Base-by-base conservation (phyloP, 2,888 invertebrate species). In the Brachyopa scutellaris region DNA sequence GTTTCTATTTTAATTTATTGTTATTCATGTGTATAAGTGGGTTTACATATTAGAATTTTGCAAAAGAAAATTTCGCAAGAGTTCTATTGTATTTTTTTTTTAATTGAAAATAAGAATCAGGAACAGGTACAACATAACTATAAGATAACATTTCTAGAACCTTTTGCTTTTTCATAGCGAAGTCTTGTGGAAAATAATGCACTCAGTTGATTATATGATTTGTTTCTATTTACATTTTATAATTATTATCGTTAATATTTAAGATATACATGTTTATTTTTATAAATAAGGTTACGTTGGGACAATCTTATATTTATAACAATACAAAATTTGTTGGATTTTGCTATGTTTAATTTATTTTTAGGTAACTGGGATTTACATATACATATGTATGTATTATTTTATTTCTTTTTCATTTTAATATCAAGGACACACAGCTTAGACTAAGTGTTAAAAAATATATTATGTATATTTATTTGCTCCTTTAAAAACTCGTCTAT, bases 301-400 rank as follows among this genome's bases (percentile, higher is more conserved):
- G 69, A 64, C 45, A 82, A 64, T 82, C 69, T 82, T 82, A 82
- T 69, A 77, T 76, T 70, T 82, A 76, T 38, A 82, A 77, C 80
- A 82, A 82, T 82, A 82, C 69, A 82, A 77, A 82, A 82, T 69
- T 47, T 59, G 21, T 47, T 38, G 23, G 9, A 47, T 21, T 17
- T 73, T 36, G 3, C 5, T 6, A 26, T 26, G 3, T 26, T 3
- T 26, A 26, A 26, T 15, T 64, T 40, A 23, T 51, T 17, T 61
- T 33, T 66, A 61, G 66, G 66, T 79, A 79, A 66, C 66, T 67
- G 49, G 73, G 79, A 47, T 47, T 80, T 74, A 49, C 38, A 67
- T 23, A 73, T 23, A 61, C 13, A 64, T 55, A 40, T 26, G 15
- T 51, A 51, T 31, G 23, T 40, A 55, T 45, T 2, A 13, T 29